A percentile compares a stretch with the other conserved stretches of the same genome.
phyloP scores from a whole-genome alignment of 2,113 vertebrate genomes.

The Ursus arctos region DNA sequence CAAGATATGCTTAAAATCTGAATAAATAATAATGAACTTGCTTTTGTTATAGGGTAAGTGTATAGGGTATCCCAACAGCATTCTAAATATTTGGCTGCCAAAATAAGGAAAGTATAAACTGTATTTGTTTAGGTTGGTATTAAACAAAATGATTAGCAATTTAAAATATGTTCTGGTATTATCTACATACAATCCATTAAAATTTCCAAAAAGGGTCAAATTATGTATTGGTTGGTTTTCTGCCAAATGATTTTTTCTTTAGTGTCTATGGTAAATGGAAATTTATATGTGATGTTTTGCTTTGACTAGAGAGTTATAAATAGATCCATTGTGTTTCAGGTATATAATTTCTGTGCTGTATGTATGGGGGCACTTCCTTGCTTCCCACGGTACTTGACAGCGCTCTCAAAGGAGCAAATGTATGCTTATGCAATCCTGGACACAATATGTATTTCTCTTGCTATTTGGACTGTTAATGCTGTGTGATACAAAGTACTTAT shows the following conservation, averaged over 20 bases:
- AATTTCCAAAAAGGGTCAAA: constrained; percentile 61
- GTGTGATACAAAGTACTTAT: constrained; percentile 10
- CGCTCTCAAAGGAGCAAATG: constrained; percentile 49
- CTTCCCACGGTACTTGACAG: constrained; percentile 43
- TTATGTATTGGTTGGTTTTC: constrained; percentile 58
- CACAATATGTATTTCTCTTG: constrained; percentile 52
- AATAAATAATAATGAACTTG: constrained; percentile 65
- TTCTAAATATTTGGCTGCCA: constrained; percentile 58
- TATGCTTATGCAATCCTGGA: neutral
- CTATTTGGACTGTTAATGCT: constrained; percentile 48
- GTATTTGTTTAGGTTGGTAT: constrained; percentile 62
- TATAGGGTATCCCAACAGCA: neutral
- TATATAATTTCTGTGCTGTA: constrained; percentile 60
- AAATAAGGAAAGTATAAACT: constrained; percentile 46
- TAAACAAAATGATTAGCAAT: constrained; percentile 59
- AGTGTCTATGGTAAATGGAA: constrained; percentile 49
- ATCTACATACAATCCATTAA: constrained; percentile 20
- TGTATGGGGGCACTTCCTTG: constrained; percentile 24
- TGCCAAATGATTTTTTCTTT: constrained; percentile 64
- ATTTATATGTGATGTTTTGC: constrained; percentile 58
- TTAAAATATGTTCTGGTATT: constrained; percentile 32
- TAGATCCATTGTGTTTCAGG: constrained; percentile 44
- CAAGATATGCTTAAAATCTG: constrained; percentile 30
- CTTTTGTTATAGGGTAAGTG: neutral
- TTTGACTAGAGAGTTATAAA: constrained; percentile 59